Evolutionary conservation across 2,888 invertebrate species (phyloP).

Genomic region (Cosmorhoe ocellata): DNA sequence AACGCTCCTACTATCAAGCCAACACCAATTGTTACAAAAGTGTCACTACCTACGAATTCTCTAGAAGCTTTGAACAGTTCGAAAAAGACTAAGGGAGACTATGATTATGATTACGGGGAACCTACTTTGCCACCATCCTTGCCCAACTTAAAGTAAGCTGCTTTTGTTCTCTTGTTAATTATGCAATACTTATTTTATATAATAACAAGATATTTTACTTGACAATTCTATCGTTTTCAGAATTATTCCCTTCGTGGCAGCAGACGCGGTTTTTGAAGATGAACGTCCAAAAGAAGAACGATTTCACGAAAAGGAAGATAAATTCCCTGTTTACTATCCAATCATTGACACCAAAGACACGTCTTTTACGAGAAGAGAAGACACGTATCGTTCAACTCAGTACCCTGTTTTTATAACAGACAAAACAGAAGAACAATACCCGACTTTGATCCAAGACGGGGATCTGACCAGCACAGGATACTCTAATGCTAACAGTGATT

Average conservation of each 20-base stretch:
- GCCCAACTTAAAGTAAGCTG: slow-evolving; percentile 87
- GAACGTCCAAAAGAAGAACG: slow-evolving; percentile 66
- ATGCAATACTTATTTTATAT: no score
- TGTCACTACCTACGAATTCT: slow-evolving; percentile 59
- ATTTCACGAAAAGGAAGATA: slow-evolving; percentile 63
- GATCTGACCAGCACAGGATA: slow-evolving; percentile 46
- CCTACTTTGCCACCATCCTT: slow-evolving; percentile 91
- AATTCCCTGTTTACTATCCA: slow-evolving; percentile 71
- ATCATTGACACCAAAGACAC: slow-evolving; percentile 47
- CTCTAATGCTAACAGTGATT: slow-evolving; percentile 42
- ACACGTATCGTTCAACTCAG: slow-evolving; percentile 61
- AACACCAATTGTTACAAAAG: slow-evolving; percentile 43
- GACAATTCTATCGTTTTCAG: slow-evolving; percentile 60
- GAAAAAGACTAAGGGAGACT: slow-evolving; percentile 82
- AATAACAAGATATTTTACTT: no score
- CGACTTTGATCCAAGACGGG: slow-evolving; percentile 44
- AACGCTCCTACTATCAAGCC: slow-evolving; percentile 33
- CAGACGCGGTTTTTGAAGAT: slow-evolving; percentile 89
- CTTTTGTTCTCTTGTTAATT: neutral
- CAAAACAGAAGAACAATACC: slow-evolving; percentile 48
- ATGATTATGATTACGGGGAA: slow-evolving; percentile 87
- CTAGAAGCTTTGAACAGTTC: slow-evolving; percentile 72
- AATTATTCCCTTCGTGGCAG: slow-evolving; percentile 93
- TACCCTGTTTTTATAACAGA: slow-evolving; percentile 68
- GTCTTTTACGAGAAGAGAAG: slow-evolving; percentile 55